These are phyloP conservation scores for Lithobates sylvaticus DNA, from an alignment of 2,797 vertebrate genomes.

Conservation along the genomic window DNA sequence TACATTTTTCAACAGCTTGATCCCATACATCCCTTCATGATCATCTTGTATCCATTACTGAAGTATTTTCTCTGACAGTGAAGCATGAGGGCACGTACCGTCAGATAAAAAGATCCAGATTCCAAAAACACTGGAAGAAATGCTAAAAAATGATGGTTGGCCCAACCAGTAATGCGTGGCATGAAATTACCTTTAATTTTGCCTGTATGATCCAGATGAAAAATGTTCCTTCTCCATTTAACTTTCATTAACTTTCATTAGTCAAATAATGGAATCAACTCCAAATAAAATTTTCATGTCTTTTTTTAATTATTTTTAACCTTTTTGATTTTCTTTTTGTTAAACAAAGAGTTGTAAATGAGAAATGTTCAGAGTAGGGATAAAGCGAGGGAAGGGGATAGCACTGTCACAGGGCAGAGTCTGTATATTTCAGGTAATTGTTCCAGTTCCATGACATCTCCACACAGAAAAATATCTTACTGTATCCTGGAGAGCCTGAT, in stretches of 20 bases:
- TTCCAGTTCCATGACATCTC: constrained; percentile 46
- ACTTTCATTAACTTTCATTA: background rate
- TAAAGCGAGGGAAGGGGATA: constrained; percentile 39
- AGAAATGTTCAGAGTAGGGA: constrained; percentile 44
- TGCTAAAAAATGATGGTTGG: too few relatives aligned
- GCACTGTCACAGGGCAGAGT: constrained; percentile 31
- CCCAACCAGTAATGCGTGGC: too few relatives aligned
- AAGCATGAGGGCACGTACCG: too few relatives aligned
- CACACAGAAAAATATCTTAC: constrained; percentile 37
- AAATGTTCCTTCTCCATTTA: background rate
- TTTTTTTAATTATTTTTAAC: constrained; percentile 42
- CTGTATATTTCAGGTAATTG: constrained; percentile 37
- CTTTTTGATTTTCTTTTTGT: constrained; percentile 47
- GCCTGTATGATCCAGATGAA: too few relatives aligned
- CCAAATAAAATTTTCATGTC: constrained; percentile 46
- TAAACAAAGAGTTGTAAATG: constrained; percentile 60
- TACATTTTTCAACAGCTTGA: background rate
- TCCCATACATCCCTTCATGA: background rate
- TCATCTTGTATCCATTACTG: too few relatives aligned
- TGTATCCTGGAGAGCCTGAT: constrained; percentile 42
- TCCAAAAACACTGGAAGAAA: too few relatives aligned
- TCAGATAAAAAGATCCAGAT: too few relatives aligned
- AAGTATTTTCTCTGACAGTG: too few relatives aligned
- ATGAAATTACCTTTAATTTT: too few relatives aligned
- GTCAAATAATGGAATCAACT: background rate